These are phyloP conservation scores for Lamellibrachia satsuma DNA, from an alignment of 2,888 invertebrate genomes.

Conservation along the genomic window DNA sequence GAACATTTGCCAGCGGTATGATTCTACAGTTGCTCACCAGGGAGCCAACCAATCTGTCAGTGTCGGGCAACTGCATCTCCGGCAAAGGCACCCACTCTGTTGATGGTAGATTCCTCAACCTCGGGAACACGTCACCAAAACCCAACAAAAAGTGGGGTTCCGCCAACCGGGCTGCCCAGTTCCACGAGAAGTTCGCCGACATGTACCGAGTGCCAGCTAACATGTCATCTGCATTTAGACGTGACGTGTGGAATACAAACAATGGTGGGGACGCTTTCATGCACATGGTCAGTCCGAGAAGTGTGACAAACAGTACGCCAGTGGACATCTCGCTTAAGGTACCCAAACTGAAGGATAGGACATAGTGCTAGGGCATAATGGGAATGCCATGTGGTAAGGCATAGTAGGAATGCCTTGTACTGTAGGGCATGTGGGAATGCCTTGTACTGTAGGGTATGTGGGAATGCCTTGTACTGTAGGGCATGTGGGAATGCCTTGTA, in stretches of 20 bases:
- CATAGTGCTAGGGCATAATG: background rate
- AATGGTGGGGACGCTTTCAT: background rate
- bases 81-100: background rate
- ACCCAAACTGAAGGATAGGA: background rate
- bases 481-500: background rate
- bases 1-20: background rate
- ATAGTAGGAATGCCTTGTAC: background rate
- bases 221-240: background rate
- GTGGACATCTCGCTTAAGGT: background rate
- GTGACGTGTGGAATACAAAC: background rate
- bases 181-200: background rate
- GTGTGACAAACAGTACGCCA: background rate
- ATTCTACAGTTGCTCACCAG: background rate
- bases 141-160: slow-evolving; percentile 1
- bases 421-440: background rate
- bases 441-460: background rate
- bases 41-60: background rate
- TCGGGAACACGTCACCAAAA: background rate
- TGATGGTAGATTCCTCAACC: background rate
- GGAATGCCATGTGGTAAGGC: background rate
- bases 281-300: background rate
- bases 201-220: background rate
- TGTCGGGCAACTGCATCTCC: background rate
- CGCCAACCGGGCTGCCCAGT: background rate
- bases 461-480: background rate